A percentile compares a stretch with the other conserved stretches of the same genome.
Conservation (phyloP, 2,113 vertebrate genomes). For the Elephas maximus region DNA sequence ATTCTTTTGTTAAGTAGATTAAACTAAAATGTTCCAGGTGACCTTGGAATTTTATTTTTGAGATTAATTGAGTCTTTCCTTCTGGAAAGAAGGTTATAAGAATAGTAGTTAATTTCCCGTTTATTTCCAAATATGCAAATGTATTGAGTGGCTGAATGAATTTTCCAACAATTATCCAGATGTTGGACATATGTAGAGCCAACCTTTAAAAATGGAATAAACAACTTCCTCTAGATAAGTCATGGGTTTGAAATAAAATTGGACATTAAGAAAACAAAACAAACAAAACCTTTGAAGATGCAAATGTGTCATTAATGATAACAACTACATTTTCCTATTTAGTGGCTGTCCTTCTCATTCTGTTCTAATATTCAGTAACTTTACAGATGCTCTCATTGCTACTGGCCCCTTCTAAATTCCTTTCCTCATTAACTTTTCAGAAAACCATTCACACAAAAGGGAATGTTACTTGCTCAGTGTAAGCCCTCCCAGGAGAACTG, state of each 20-base stretch:
- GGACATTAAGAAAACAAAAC: neutral
- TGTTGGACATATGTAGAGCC: conserved; percentile 1
- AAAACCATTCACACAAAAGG: conserved; percentile 67
- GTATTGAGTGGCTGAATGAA: neutral
- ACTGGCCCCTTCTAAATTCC: neutral
- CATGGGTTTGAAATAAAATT: neutral
- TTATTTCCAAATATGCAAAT: conserved; percentile 42
- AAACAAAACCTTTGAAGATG: neutral
- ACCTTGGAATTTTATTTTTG: conserved; percentile 40
- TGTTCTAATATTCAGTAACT: neutral
- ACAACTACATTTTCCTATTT: neutral
- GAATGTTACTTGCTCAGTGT: conserved; percentile 52
- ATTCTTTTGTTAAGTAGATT: conserved; percentile 49
- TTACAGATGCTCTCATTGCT: neutral
- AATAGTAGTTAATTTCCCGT: neutral
- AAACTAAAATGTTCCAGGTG: conserved; percentile 16
- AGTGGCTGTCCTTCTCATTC: neutral
- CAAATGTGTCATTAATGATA: neutral
- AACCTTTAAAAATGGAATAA: conserved; percentile 33
- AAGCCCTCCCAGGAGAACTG: conserved; percentile 69
- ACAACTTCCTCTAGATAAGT: neutral
- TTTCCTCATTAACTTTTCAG: conserved; percentile 64
- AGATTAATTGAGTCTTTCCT: conserved; percentile 43
- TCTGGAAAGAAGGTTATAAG: conserved; percentile 36
- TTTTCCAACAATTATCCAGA: conserved; percentile 51